phyloP scores from a whole-genome alignment of 23 tunicate species.

The Trididemnum nubilum region DNA sequence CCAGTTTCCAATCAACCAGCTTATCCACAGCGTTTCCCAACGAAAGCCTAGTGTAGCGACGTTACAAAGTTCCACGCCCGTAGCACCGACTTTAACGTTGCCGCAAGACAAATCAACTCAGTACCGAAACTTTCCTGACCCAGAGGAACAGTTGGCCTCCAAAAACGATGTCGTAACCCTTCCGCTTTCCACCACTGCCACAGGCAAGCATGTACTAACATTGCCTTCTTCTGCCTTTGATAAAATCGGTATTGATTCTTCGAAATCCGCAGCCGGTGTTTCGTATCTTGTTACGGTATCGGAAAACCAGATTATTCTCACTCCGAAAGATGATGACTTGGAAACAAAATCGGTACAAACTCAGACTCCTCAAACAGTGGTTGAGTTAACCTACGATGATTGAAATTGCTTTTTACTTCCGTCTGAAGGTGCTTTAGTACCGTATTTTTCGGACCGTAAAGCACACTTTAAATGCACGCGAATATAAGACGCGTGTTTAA shows the following conservation, averaged over 20 bases:
- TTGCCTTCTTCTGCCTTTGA: conserved; percentile 38
- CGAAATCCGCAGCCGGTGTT: not conserved
- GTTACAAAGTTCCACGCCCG: not conserved
- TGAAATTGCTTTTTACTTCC: no score
- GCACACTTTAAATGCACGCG: no score
- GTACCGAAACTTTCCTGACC: not conserved
- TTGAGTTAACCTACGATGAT: conserved; percentile 23
- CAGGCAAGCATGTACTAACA: conserved; percentile 53
- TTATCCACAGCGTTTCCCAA: not conserved
- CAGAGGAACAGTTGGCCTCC: not conserved
- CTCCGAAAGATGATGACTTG: conserved; percentile 19
- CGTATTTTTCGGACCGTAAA: no score
- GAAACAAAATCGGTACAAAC: not conserved
- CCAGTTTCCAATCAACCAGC: not conserved
- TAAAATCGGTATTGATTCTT: not conserved
- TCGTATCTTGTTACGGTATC: conserved; percentile 62
- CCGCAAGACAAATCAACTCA: not conserved
- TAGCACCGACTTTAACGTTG: not conserved
- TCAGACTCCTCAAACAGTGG: conserved; percentile 1
- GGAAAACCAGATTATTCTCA: conserved; percentile 56
- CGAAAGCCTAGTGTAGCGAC: not conserved
- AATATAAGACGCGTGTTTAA: no score
- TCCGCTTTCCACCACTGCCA: conserved; percentile 55
- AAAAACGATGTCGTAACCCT: conserved; percentile 6
- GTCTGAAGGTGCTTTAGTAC: no score